Percentiles rank a stretch among this genome's conserved stretches.
Evolutionary conservation across 1,140 invertebrate genomes (phyloP).

Genomic region (Trichogramma pretiosum): DNA sequence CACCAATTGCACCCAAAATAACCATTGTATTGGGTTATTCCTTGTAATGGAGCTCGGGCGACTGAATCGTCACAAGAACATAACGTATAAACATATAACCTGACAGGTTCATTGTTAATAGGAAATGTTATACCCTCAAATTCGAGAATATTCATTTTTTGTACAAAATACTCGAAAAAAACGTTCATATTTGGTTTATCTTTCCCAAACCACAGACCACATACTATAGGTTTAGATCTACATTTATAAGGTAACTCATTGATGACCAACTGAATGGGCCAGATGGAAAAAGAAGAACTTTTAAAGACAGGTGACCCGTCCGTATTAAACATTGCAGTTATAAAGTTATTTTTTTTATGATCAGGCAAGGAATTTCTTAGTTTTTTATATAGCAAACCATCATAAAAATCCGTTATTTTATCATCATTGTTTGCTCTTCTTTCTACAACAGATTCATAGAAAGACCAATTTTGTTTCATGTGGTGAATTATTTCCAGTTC

Average conservation of each 20-base stretch:
- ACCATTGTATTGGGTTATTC: slow-evolving; percentile 5
- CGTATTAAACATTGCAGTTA: slow-evolving; percentile 15
- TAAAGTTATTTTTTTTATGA: slow-evolving; percentile 11
- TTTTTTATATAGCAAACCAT: slow-evolving; percentile 13
- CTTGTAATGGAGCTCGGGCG: slow-evolving; percentile 7
- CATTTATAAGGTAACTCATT: slow-evolving; percentile 17
- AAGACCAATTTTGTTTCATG: slow-evolving; percentile 9
- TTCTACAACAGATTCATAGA: slow-evolving; percentile 8
- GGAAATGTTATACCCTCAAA: slow-evolving; percentile 14
- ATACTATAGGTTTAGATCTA: slow-evolving; percentile 10
- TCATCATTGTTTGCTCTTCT: background rate
- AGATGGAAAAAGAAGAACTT: slow-evolving; percentile 16
- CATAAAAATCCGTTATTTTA: slow-evolving; percentile 9
- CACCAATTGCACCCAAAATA: slow-evolving; percentile 7
- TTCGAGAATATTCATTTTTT: too few species aligned
- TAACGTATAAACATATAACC: slow-evolving; percentile 8
- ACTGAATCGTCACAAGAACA: slow-evolving; percentile 2
- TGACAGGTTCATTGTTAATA: background rate
- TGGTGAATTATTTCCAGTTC: slow-evolving; percentile 5
- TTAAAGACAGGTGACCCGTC: slow-evolving; percentile 15
- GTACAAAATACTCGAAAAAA: slow-evolving; percentile 11
- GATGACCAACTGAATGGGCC: slow-evolving; percentile 16
- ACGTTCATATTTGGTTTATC: slow-evolving; percentile 12
- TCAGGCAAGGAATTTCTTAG: slow-evolving; percentile 11
- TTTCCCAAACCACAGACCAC: slow-evolving; percentile 18